These are phyloP conservation scores for Drosophila anomalata DNA, from an alignment of 2,888 invertebrate genomes.

Conservation along the genomic window DNA sequence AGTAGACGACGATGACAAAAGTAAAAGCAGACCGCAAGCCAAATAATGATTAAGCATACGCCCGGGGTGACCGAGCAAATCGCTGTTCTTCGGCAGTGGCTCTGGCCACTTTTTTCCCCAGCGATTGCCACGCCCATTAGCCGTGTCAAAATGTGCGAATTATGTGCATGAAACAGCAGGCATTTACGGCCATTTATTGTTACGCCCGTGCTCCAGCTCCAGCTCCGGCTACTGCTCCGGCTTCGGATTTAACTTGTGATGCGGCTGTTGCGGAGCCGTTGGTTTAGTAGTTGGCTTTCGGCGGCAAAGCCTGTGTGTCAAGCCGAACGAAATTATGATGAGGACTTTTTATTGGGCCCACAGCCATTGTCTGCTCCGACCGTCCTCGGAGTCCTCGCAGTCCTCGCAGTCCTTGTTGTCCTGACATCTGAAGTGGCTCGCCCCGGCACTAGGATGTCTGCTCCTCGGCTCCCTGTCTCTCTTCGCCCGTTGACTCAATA, in stretches of 20 bases:
- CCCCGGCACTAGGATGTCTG: slow-evolving; percentile 26
- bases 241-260: slow-evolving; percentile 18
- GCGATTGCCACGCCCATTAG: slow-evolving; percentile 67
- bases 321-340: slow-evolving; percentile 68
- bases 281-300: slow-evolving; percentile 36
- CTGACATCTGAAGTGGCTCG: slow-evolving; percentile 55
- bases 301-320: background rate
- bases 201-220: slow-evolving; percentile 12
- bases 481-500: slow-evolving; percentile 65
- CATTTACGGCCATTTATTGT: slow-evolving; percentile 64
- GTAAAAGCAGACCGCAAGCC: slow-evolving; percentile 39
- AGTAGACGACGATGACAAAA: slow-evolving; percentile 33
- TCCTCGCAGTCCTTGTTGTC: slow-evolving; percentile 47
- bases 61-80: slow-evolving; percentile 31
- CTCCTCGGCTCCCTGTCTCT: slow-evolving; percentile 8
- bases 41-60: slow-evolving; percentile 67
- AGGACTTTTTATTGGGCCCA: slow-evolving; percentile 68
- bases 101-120: slow-evolving; percentile 9
- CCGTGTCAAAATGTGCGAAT: slow-evolving; percentile 73
- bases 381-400: slow-evolving; percentile 24
- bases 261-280: slow-evolving; percentile 4
- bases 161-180: slow-evolving; percentile 64
- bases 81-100: slow-evolving; percentile 12
- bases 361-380: slow-evolving; percentile 55
- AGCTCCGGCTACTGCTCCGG: background rate